Evolutionary conservation across 2,797 vertebrate species (phyloP).

Genomic region (Decapterus maruadsi): DNA sequence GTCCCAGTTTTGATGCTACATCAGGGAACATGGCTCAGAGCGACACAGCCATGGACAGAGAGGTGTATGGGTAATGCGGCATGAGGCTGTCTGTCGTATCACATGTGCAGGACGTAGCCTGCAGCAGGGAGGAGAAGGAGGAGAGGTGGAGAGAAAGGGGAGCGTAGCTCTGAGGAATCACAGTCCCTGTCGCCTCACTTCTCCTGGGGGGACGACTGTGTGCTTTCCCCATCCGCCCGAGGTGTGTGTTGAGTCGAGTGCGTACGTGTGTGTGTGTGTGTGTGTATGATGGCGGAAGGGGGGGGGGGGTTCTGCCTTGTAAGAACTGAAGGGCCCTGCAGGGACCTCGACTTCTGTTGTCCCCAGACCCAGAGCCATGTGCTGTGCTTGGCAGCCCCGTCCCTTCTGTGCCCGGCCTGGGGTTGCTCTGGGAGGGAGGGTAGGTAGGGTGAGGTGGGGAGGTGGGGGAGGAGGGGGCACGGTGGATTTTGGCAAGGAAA

Average conservation of each 20-base stretch:
- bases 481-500: conserved; percentile 17
- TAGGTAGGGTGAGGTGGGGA: conserved; percentile 33
- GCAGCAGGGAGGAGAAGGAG: conserved; percentile 55
- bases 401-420: conserved; percentile 69
- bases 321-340: conserved; percentile 73
- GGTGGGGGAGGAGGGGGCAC: neutral
- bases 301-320: conserved; percentile 39
- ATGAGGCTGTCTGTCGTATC: conserved; percentile 77
- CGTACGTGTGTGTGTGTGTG: conserved; percentile 27
- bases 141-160: conserved; percentile 62
- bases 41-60: conserved; percentile 64
- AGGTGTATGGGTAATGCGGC: conserved; percentile 80
- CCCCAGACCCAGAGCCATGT: conserved; percentile 77
- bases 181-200: conserved; percentile 69
- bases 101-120: conserved; percentile 75
- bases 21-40: conserved; percentile 70
- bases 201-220: conserved; percentile 67
- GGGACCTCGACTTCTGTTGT: conserved; percentile 77
- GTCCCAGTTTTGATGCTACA: conserved; percentile 76
- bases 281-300: neutral
- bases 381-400: conserved; percentile 70
- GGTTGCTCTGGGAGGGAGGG: conserved; percentile 55
- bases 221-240: conserved; percentile 65
- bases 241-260: conserved; percentile 54
- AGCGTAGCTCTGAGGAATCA: conserved; percentile 74